Conservation (phyloP, 37 sponge, comb jelly and placozoan genomes). For the Beroe forskalii region DNA sequence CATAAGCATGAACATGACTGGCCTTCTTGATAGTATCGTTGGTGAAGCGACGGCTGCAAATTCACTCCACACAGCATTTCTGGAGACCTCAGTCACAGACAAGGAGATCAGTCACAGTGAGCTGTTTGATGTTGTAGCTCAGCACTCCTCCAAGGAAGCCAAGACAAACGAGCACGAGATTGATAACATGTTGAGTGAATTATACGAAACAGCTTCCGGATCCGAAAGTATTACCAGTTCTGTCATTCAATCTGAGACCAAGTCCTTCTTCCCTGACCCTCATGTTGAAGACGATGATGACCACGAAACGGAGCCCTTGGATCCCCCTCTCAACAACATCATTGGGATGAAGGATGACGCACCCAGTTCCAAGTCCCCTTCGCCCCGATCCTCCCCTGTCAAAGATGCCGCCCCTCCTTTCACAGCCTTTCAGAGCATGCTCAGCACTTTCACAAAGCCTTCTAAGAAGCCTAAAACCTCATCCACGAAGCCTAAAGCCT, state of each 20-base stretch:
- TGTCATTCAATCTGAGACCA: neutral
- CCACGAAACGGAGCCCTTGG: constrained; percentile 6
- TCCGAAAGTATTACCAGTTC: neutral
- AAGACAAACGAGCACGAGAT: neutral
- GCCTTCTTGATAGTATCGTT: constrained; percentile 33
- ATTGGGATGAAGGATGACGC: neutral
- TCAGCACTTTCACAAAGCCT: constrained; percentile 38
- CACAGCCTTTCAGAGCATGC: constrained; percentile 38
- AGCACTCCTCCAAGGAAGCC: neutral
- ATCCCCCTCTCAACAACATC: constrained; percentile 18
- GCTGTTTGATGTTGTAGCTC: constrained; percentile 16
- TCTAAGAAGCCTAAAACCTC: neutral
- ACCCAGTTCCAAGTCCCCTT: neutral
- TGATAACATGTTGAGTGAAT: constrained; percentile 11
- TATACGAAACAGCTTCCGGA: constrained; percentile 2
- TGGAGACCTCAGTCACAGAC: constrained; percentile 10
- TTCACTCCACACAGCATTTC: neutral
- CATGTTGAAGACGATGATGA: constrained; percentile 8
- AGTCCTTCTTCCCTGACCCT: neutral
- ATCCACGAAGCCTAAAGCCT: neutral
- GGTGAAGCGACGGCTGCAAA: neutral
- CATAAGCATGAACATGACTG: constrained; percentile 30
- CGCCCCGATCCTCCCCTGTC: neutral
- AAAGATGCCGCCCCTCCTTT: neutral
- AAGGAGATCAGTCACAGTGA: constrained; percentile 44